These are phyloP conservation scores for Calidris pygmaea DNA, from an alignment of 2,113 vertebrate genomes.

Conservation along the genomic window DNA sequence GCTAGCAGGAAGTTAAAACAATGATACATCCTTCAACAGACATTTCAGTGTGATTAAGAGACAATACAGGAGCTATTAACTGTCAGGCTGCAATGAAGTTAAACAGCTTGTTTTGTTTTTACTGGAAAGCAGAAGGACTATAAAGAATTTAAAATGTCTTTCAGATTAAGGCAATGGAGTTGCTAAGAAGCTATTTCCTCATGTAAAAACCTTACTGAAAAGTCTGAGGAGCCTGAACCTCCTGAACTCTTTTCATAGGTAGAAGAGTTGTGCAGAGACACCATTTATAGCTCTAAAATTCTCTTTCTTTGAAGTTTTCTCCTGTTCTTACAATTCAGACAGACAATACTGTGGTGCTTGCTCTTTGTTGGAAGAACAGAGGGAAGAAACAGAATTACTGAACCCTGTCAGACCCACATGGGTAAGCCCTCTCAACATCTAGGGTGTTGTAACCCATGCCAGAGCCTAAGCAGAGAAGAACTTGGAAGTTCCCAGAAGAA, in stretches of 20 bases:
- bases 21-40: conserved; percentile 45
- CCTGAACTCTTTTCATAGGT: background rate
- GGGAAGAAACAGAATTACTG: background rate
- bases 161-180: background rate
- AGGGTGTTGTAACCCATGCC: background rate
- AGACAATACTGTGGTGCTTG: background rate
- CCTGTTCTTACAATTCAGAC: background rate
- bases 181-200: conserved; percentile 37
- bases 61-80: conserved; percentile 59
- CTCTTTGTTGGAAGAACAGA: background rate
- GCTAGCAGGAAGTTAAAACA: conserved; percentile 50
- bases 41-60: conserved; percentile 25
- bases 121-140: conserved; percentile 46
- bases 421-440: background rate
- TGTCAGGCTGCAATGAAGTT: conserved; percentile 41
- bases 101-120: conserved; percentile 56
- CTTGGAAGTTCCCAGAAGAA: conserved; percentile 6
- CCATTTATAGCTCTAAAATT: background rate
- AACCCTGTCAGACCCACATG: background rate
- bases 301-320: conserved; percentile 14
- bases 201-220: background rate
- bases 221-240: background rate
- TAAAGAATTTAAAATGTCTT: conserved; percentile 29
- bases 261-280: background rate
- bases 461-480: background rate